These are phyloP conservation scores for Hippoglossus hippoglossus DNA, from an alignment of 2,797 vertebrate species.

Conservation along the genomic window DNA sequence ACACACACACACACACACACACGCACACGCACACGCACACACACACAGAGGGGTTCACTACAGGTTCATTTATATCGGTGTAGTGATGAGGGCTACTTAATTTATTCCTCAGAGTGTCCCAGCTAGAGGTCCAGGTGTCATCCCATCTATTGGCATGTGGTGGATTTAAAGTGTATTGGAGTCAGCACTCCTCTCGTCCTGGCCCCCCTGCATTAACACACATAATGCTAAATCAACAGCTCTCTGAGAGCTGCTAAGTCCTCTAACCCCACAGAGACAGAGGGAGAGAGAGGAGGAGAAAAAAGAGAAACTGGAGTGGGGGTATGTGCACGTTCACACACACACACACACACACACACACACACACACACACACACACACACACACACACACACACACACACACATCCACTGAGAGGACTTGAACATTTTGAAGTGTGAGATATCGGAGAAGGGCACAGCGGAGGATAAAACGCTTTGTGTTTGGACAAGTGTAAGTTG, in stretches of 20 bases:
- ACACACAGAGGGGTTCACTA: neutral
- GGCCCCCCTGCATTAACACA: conserved; percentile 66
- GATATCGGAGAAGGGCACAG: conserved; percentile 53
- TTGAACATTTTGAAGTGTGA: conserved; percentile 47
- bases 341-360: conserved; percentile 12
- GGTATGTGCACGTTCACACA: neutral
- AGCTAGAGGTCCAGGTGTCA: conserved; percentile 72
- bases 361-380: conserved; percentile 11
- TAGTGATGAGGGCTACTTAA: conserved; percentile 66
- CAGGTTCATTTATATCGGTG: conserved; percentile 60
- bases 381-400: conserved; percentile 1
- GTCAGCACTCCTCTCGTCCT: conserved; percentile 72
- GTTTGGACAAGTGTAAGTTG: conserved; percentile 67
- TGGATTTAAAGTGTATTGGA: conserved; percentile 73
- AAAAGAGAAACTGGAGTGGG: conserved; percentile 17
- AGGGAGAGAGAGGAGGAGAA: conserved; percentile 21
- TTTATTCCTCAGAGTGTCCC: conserved; percentile 68
- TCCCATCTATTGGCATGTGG: conserved; percentile 76
- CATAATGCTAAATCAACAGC: conserved; percentile 78
- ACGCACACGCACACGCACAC: neutral
- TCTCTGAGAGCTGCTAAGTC: conserved; percentile 63
- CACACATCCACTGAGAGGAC: conserved; percentile 3
- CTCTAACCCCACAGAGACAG: conserved; percentile 55
- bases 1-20: too few relatives aligned
- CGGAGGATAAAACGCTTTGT: conserved; percentile 66